Base-by-base conservation (phyloP, 2,888 invertebrate genomes). In the Pemphredon lugubris region DNA sequence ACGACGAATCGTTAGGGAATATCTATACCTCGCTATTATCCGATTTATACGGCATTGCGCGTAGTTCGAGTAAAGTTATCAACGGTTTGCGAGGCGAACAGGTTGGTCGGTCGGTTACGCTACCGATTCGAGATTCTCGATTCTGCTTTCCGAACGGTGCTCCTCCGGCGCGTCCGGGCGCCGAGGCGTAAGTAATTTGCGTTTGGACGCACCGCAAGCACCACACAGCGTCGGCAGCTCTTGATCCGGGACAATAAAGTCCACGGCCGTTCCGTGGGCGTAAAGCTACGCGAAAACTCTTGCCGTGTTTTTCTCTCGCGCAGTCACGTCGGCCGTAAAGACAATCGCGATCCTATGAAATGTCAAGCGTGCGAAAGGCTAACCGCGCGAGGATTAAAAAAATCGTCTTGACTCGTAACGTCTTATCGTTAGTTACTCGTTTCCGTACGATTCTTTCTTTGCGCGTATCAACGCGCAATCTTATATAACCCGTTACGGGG, bases 231-330 rank as follows among this genome's bases (percentile, higher is more conserved):
- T 26, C 64, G 65, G 42, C 50, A 51, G 63, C 66, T 79, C 79
- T 75, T 73, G 75, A 80, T 80, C 73, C 77, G 73, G 80, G 75
- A 77, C 78, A 80, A 80, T 80, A 80, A 80, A 80, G 78, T 80
- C 80, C 75, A 80, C 71, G 80, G 79, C 69, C 80, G 68, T 73
- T 60, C 68, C 63, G 80, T 77, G 69, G 80, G 79, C 63, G 79
- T 76, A 53, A 26, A 45, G 34, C 45, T 53, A 57, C 60, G 51
- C 71, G 65, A 34, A 71, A 58, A 75, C 65, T 40, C 59, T 67
- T 48, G 45, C 60, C 44, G 50, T 45, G 61, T 60, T 51, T 63
- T 66, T 57, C 39, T 44, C 14, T 5, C 32, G 42, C 67, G 60
- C 60, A 48, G 65, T 53, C 45, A 59, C 40, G 51, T 21, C 26